Conservation (phyloP, 2,888 invertebrate species). For the Anticlea derivata region DNA sequence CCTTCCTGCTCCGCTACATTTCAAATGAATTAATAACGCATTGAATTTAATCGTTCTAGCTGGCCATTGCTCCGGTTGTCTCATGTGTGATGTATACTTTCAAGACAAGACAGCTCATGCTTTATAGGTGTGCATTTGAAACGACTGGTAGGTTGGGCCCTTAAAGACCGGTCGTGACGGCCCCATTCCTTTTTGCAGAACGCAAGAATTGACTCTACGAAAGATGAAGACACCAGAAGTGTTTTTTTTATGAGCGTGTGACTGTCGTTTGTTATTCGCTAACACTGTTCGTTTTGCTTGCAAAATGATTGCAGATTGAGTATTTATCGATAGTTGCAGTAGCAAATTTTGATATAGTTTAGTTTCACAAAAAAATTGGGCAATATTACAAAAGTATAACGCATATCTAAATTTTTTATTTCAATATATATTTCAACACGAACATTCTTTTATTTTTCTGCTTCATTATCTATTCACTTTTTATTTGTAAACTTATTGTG, state of each 20-base stretch:
- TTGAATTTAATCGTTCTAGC: slow-evolving; percentile 33
- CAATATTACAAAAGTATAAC: slow-evolving; percentile 1
- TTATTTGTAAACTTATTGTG: slow-evolving; percentile 31
- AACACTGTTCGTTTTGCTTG: slow-evolving; percentile 1
- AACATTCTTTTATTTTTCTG: slow-evolving; percentile 3
- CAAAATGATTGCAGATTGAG: slow-evolving; percentile 1
- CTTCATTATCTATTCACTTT: slow-evolving; percentile 22
- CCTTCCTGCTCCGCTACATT: slow-evolving; percentile 28
- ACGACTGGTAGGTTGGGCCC: slow-evolving; percentile 33
- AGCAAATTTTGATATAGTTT: not conserved
- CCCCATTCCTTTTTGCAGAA: slow-evolving; percentile 55
- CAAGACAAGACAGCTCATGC: slow-evolving; percentile 16
- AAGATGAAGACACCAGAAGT: slow-evolving; percentile 25
- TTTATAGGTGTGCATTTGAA: slow-evolving; percentile 35
- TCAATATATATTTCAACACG: not conserved
- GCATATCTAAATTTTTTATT: not conserved
- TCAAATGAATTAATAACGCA: slow-evolving; percentile 31
- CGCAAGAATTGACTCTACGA: slow-evolving; percentile 29
- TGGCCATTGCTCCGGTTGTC: slow-evolving; percentile 28
- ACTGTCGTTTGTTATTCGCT: not conserved
- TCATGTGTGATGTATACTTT: slow-evolving; percentile 26
- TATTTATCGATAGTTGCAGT: too few relatives aligned
- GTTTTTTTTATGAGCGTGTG: slow-evolving; percentile 2
- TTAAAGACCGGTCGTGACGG: slow-evolving; percentile 57
- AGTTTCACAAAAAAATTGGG: not conserved